Conservation (phyloP, 2,113 vertebrate species). For the Hemicordylus capensis region DNA sequence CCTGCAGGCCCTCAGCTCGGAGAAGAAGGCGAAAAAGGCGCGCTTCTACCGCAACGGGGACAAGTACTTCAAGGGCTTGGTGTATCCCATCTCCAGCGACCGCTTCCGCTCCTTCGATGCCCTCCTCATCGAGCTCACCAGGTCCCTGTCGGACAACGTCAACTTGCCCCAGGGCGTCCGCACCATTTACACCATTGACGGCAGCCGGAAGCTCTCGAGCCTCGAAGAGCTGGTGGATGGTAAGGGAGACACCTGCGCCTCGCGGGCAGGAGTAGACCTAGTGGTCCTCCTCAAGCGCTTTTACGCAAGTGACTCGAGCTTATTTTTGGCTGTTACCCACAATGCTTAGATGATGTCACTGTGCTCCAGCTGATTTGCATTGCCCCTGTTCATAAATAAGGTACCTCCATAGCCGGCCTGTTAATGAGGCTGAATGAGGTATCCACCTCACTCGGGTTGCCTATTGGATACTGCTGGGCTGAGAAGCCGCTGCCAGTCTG, state of each 20-base stretch:
- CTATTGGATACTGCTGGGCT: too few relatives aligned
- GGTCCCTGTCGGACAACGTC: slow-evolving; percentile 93
- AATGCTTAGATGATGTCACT: background rate
- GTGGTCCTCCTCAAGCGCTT: slow-evolving; percentile 12
- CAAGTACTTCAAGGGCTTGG: slow-evolving; percentile 94
- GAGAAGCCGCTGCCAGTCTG: too few relatives aligned
- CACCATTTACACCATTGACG: slow-evolving; percentile 89
- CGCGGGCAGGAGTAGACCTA: background rate
- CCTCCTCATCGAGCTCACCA: slow-evolving; percentile 92
- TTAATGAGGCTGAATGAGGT: too few relatives aligned
- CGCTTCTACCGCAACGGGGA: slow-evolving; percentile 98
- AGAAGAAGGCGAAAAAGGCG: slow-evolving; percentile 93
- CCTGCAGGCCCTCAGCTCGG: slow-evolving; percentile 93
- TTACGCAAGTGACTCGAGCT: background rate
- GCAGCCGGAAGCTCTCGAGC: slow-evolving; percentile 86
- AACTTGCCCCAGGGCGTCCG: slow-evolving; percentile 95
- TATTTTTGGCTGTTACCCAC: background rate
- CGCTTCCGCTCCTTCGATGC: slow-evolving; percentile 94
- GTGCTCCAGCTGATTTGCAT: background rate
- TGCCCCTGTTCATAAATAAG: background rate
- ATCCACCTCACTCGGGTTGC: too few relatives aligned
- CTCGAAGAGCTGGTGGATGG: slow-evolving; percentile 94
- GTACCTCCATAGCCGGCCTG: too few relatives aligned
- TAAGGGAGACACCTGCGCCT: slow-evolving; percentile 62
- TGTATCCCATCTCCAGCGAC: slow-evolving; percentile 92